Percentiles rank a stretch among this genome's conserved stretches.
Evolutionary conservation across 2,113 vertebrate species (phyloP).

Genomic region (Elachura formosa): DNA sequence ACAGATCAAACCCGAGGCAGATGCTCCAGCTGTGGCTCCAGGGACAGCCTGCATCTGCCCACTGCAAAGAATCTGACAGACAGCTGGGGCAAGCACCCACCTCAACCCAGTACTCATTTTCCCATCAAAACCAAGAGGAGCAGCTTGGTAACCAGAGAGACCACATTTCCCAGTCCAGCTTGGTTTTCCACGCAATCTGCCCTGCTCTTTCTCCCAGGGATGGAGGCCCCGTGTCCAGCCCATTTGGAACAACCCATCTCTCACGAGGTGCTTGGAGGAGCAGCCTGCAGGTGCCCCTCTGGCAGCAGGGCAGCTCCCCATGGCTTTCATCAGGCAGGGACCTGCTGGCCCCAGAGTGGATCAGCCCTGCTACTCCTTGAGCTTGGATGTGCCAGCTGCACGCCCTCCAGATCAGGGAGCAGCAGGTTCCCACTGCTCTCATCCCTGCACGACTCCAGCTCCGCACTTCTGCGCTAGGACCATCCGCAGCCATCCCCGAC

Average conservation of each 20-base stretch:
- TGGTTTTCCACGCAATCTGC: neutral
- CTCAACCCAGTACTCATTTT: neutral
- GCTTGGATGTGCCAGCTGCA: neutral
- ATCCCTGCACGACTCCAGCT: fast-evolving
- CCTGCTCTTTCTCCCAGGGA: neutral
- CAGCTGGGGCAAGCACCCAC: neutral
- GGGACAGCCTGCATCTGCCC: fast-evolving
- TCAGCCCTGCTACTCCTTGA: neutral
- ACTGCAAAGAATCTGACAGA: fast-evolving
- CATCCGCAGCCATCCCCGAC: neutral
- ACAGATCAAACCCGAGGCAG: neutral
- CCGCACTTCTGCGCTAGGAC: neutral
- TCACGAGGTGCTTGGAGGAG: neutral
- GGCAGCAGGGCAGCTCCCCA: neutral
- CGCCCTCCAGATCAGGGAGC: neutral
- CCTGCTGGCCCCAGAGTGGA: fast-evolving
- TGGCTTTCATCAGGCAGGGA: neutral
- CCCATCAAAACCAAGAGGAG: neutral
- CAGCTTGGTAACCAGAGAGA: neutral
- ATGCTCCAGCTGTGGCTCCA: neutral
- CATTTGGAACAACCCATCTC: fast-evolving
- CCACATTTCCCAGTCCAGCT: neutral
- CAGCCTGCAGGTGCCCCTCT: neutral
- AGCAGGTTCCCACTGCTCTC: neutral
- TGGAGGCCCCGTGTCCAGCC: fast-evolving